These are phyloP conservation scores for Phycodurus eques DNA, from an alignment of 2,113 vertebrate species.

Conservation along the genomic window DNA sequence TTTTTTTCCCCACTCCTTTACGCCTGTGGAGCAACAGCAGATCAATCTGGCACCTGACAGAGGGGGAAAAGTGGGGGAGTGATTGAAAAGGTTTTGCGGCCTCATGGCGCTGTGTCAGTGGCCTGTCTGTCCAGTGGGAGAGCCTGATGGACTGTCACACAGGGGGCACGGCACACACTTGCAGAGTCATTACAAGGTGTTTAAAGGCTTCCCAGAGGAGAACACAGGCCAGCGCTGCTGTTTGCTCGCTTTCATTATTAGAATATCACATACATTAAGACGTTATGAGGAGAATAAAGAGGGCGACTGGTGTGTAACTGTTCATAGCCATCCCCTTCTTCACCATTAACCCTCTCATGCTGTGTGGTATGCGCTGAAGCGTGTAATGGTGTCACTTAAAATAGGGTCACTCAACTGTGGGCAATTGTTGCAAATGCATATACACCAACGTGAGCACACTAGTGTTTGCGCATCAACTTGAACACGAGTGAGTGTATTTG, in stretches of 20 bases:
- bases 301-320: conserved; percentile 17
- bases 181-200: conserved; percentile 53
- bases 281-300: conserved; percentile 24
- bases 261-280: conserved; percentile 24
- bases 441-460: conserved; percentile 17
- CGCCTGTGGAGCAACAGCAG: conserved; percentile 47
- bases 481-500: conserved; percentile 48
- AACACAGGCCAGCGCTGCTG: conserved; percentile 4
- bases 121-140: conserved; percentile 62
- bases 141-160: conserved; percentile 67
- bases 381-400: conserved; percentile 90
- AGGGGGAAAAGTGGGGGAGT: conserved; percentile 55
- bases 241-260: conserved; percentile 25
- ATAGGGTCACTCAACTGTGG: conserved; percentile 84
- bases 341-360: conserved; percentile 42
- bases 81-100: conserved; percentile 65
- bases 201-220: conserved; percentile 33
- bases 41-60: conserved; percentile 68
- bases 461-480: conserved; percentile 26
- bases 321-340: conserved; percentile 36
- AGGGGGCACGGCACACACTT: conserved; percentile 17
- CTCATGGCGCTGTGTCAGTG: conserved; percentile 68
- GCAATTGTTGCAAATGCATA: conserved; percentile 38
- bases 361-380: conserved; percentile 53
- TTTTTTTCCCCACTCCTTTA: conserved; percentile 34